A percentile compares a stretch with the other conserved stretches of the same genome.
These are phyloP conservation scores for Corythoichthys haematopterus DNA, from an alignment of 2,113 vertebrate species.

Conservation along the genomic window DNA sequence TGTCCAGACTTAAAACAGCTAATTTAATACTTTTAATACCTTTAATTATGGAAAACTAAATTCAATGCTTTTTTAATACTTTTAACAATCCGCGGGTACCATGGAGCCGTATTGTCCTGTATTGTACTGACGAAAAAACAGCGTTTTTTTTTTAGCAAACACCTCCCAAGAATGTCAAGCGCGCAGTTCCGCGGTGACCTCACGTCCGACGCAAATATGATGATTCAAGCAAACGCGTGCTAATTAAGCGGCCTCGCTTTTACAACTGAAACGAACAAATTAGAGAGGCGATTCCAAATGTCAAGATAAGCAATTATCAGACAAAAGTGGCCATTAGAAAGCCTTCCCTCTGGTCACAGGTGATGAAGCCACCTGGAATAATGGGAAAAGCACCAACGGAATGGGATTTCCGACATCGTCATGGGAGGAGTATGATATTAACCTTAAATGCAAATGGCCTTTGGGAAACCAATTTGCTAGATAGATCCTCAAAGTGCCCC, in stretches of 20 bases:
- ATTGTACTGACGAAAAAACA: neutral
- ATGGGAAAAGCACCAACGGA: slow-evolving; percentile 39
- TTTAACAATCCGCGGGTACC: no score
- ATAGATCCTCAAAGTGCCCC: slow-evolving; percentile 35
- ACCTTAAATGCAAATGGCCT: slow-evolving; percentile 41
- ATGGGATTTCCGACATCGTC: slow-evolving; percentile 45
- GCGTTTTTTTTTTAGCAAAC: slow-evolving; percentile 51
- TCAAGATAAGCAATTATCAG: slow-evolving; percentile 77
- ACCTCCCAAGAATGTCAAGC: slow-evolving; percentile 55
- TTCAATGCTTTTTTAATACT: no score
- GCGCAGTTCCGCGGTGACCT: slow-evolving; percentile 58
- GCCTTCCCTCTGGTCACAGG: slow-evolving; percentile 58
- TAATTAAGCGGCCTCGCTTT: slow-evolving; percentile 63
- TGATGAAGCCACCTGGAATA: slow-evolving; percentile 63
- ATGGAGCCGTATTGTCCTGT: no score
- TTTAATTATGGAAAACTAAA: no score
- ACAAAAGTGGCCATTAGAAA: slow-evolving; percentile 68
- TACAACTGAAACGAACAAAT: slow-evolving; percentile 68
- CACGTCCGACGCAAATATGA: slow-evolving; percentile 42
- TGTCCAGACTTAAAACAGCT: no score
- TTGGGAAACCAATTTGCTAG: slow-evolving; percentile 15
- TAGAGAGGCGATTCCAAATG: slow-evolving; percentile 70
- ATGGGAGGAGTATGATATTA: slow-evolving; percentile 42
- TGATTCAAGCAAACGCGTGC: slow-evolving; percentile 58
- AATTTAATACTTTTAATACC: no score